Evolutionary conservation across 2,113 vertebrate species (phyloP).

Genomic region (Nesogale talazaci): DNA sequence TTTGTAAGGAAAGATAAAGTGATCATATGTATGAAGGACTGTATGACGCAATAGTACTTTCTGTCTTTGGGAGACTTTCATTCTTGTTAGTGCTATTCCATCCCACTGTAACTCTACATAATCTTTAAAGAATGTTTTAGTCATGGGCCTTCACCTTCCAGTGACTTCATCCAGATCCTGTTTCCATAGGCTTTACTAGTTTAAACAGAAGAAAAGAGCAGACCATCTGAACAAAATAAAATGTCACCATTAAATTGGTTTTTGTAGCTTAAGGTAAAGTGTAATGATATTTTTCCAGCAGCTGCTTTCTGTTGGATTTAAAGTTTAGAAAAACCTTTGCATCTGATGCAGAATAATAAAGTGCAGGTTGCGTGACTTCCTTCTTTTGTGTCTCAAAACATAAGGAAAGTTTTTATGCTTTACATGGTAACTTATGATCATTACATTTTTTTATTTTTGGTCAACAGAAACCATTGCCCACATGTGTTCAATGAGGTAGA

Average conservation of each 20-base stretch:
- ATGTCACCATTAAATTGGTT: conserved; percentile 88
- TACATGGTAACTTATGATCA: conserved; percentile 71
- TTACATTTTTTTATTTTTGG: conserved; percentile 56
- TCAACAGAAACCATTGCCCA: conserved; percentile 78
- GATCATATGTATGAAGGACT: conserved; percentile 59
- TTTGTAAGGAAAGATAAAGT: conserved; percentile 58
- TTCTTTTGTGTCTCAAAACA: conserved; percentile 82
- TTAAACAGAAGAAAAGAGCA: conserved; percentile 86
- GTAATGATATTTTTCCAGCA: conserved; percentile 87
- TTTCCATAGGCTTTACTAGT: conserved; percentile 84
- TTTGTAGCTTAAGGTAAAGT: conserved; percentile 87
- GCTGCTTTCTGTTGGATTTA: conserved; percentile 88
- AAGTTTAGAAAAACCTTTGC: conserved; percentile 85
- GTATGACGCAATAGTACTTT: conserved; percentile 79
- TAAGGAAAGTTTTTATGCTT: conserved; percentile 77
- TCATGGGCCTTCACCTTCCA: conserved; percentile 86
- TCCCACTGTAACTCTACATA: conserved; percentile 82
- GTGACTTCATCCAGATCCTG: conserved; percentile 89
- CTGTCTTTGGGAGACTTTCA: conserved; percentile 80
- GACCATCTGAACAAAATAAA: conserved; percentile 90
- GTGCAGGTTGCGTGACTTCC: conserved; percentile 86
- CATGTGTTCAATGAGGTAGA: conserved; percentile 62
- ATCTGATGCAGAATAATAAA: conserved; percentile 88
- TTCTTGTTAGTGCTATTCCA: conserved; percentile 83
- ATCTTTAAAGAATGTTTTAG: conserved; percentile 88